Evolutionary conservation across 2,113 vertebrate species (phyloP), one percentile per base, ranked within the genome.

Genomic region (Heliornis fulica): DNA sequence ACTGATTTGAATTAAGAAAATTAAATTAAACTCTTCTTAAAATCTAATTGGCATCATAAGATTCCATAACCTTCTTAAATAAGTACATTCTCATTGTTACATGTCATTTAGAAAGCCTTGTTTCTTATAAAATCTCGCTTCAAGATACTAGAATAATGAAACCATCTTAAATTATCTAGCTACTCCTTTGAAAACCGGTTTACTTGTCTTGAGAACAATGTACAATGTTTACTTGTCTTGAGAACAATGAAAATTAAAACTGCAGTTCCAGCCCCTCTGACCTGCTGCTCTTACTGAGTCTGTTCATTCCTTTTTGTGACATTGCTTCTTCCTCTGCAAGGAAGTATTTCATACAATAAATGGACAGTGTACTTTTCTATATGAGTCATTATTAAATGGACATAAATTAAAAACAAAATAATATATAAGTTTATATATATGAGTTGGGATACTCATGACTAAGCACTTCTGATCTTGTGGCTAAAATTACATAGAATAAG

Each of bases 381-480:
- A 46, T 28, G 38, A 40, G 45, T 83, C 76, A 71, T 91, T 31
- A 87, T 91, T 87, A 57, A 60, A 94, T 56, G 45, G 21, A 50
- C 29, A 83, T 79, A 72, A 95, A 95, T 93, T 90, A 90, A 97
- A 96, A 74, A 75, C 28, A 12, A 26, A 95, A 90, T 94, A 87
- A 46, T 28, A 60, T 38, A 57, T 36, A 50, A 78, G n/a, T n/a
- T n/a, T n/a, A n/a, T n/a, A n/a, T n/a, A 94, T 96, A 89, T 90
- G 25, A 12, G 84, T 4, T 23, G 86, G 38, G 77, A 56, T 95
- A 60, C 16, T 76, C 36, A 29, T 48, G 50, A 91, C n/a, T 90
- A 88, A 94, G 46, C 32, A 83, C 15, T 87, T 75, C 65, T 14
- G 19, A 65, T 10, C 75, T 70, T 60, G 25, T 60, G 14, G 36